Percentiles rank a stretch among this genome's conserved stretches.
phyloP scores from a whole-genome alignment of 37 sponge, comb jelly and placozoan species.

The Cliona cf. orientalis region DNA sequence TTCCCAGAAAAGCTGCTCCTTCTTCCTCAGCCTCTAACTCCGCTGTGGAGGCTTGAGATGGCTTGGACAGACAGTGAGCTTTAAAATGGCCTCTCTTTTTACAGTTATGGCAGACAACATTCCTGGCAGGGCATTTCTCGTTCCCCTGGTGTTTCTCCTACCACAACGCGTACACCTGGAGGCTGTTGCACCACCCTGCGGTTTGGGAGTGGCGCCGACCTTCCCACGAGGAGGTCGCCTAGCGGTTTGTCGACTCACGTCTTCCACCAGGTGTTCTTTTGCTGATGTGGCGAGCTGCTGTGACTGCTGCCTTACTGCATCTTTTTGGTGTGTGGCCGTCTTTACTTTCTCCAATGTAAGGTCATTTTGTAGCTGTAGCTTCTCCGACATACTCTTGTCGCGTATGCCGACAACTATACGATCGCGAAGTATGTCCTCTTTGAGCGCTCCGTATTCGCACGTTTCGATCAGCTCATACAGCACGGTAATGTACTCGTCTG shows the following conservation, averaged over 20 bases:
- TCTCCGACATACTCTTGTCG: constrained; percentile 1
- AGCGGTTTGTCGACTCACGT: no score
- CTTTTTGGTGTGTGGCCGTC: neutral
- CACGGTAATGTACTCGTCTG: constrained; percentile 19
- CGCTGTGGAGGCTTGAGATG: no score
- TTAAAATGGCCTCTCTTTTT: constrained; percentile 31
- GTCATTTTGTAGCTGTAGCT: constrained; percentile 18
- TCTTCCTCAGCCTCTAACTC: no score
- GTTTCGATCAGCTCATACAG: constrained; percentile 15
- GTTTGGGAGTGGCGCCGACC: no score
- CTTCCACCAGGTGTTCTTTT: no score
- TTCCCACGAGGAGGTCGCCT: no score
- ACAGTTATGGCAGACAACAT: constrained; percentile 32
- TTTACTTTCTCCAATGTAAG: constrained; percentile 20
- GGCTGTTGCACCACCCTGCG: no score
- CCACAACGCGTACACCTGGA: no score
- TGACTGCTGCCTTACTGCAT: constrained; percentile 16
- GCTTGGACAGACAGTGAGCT: no score
- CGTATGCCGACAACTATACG: constrained; percentile 11
- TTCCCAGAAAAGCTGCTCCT: no score
- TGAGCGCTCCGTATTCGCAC: constrained; percentile 13
- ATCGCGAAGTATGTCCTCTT: constrained; percentile 12
- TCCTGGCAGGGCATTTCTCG: constrained; percentile 23
- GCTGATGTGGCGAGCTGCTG: no score
- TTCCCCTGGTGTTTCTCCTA: no score